phyloP scores from a whole-genome alignment of 2,888 invertebrate genomes.

The Aphodius sticticus region DNA sequence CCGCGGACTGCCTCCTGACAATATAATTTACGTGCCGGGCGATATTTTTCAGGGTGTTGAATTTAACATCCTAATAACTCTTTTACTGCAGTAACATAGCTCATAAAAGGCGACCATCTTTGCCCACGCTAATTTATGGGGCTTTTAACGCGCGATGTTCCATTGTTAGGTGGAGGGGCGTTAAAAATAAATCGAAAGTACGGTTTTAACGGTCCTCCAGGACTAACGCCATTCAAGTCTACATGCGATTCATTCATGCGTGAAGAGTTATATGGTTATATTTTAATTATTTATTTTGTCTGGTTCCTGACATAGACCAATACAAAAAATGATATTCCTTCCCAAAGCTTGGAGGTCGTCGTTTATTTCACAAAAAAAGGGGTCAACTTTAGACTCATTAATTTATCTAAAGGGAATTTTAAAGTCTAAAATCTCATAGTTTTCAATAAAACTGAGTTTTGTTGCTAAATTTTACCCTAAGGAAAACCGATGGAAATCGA shows the following conservation, averaged over 20 bases:
- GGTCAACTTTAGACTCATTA: no score
- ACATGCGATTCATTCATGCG: conserved; percentile 5
- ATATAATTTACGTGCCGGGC: conserved; percentile 36
- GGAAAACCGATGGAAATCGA: no score
- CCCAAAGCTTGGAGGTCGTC: no score
- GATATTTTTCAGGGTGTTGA: conserved; percentile 45
- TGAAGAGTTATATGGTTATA: background rate
- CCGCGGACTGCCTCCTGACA: conserved; percentile 32
- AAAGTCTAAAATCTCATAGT: no score
- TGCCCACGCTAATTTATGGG: conserved; percentile 44
- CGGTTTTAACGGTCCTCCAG: conserved; percentile 10
- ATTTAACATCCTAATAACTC: conserved; percentile 48
- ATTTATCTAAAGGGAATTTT: no score
- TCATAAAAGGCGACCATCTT: conserved; percentile 47
- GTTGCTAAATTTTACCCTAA: no score
- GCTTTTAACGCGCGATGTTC: conserved; percentile 44
- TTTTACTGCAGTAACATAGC: conserved; percentile 45
- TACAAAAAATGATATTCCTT: no score
- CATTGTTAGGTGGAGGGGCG: conserved; percentile 35
- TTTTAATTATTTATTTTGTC: conserved; percentile 10
- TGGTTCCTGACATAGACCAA: no score
- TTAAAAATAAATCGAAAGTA: conserved; percentile 32
- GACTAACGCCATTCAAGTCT: conserved; percentile 9
- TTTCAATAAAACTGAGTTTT: no score
- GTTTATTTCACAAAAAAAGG: no score